These are phyloP conservation scores for Psittacula derbiana DNA, from an alignment of 2,797 vertebrate species.

Conservation along the genomic window DNA sequence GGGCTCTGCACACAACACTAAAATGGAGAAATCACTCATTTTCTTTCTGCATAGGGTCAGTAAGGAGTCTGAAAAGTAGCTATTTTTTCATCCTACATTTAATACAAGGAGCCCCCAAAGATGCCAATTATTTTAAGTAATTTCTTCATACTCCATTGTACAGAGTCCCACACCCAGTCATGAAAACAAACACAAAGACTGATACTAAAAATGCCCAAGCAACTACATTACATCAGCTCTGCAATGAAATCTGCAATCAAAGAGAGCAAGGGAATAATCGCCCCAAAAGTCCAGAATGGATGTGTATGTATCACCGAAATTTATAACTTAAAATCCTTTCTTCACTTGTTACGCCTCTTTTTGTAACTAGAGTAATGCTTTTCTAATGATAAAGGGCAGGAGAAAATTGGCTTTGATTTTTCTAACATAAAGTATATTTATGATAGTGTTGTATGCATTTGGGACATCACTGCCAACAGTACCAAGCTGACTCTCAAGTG, in stretches of 20 bases:
- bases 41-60: neutral
- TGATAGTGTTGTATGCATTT: neutral
- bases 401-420: neutral
- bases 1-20: neutral
- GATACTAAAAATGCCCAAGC: neutral
- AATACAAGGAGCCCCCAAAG: neutral
- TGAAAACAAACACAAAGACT: neutral
- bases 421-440: neutral
- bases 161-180: accelerated
- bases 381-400: neutral
- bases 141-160: neutral
- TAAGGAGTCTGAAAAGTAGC: neutral
- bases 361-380: neutral
- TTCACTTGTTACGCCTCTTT: neutral
- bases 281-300: neutral
- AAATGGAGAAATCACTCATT: neutral
- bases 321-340: neutral
- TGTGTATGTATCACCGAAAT: neutral
- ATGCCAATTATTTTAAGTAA: neutral
- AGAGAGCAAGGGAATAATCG: neutral
- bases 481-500: neutral
- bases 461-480: neutral
- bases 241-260: neutral
- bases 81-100: neutral
- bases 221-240: neutral